Base-by-base conservation (phyloP, 2,113 vertebrate species). In the Grammomys surdaster region DNA sequence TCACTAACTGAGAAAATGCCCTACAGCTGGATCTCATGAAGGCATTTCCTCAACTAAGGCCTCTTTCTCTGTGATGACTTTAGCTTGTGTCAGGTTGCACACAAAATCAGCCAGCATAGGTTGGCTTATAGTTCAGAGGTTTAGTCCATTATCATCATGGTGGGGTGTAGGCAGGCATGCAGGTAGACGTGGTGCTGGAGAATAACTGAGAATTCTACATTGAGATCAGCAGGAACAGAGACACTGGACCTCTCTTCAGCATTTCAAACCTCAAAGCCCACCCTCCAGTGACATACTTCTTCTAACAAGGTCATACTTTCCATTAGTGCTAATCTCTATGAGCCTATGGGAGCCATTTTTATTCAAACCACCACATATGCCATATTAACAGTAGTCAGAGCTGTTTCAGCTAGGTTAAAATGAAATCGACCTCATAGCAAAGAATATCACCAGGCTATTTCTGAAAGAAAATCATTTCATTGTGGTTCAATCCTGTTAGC, bases 341-440 rank as follows among this genome's bases (percentile, higher is more conserved):
- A 60, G 54, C 36, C 78, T 40, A 4, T 40, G 54, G 54, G 10
- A 5, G 54, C 20, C 33, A 82, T 40, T 40, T 40, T 60, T 56
- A 82, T 60, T 40, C 56, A 60, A 60, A 28, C 36, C 7, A 33
- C 4, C 40, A 69, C 16, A 36, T 22, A 36, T 48, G 28, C 6
- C 26, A 43, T 67, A 51, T 75, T 51, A 93, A 91, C 65, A 81
- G 22, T n/a, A 81, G 89, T 89, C 76, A 78, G 36, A 20, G 28
- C 54, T n/a, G 46, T 87, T 65, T 33, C 72, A 40, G 56, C 24
- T 91, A 1, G 78, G n/a, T 87, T 82, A 88, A 65, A 51, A 88
- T 54, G 43, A 76, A 54, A 54, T 84, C 31, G 54, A 67, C 93
- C 81, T 93, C 87, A 56, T 40, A 54, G 46, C 65, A 89, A 95